Evolutionary conservation across 1,140 invertebrate genomes (phyloP), one percentile per base, ranked within the genome.

Genomic region (Scaptodrosophila lebanonensis): DNA sequence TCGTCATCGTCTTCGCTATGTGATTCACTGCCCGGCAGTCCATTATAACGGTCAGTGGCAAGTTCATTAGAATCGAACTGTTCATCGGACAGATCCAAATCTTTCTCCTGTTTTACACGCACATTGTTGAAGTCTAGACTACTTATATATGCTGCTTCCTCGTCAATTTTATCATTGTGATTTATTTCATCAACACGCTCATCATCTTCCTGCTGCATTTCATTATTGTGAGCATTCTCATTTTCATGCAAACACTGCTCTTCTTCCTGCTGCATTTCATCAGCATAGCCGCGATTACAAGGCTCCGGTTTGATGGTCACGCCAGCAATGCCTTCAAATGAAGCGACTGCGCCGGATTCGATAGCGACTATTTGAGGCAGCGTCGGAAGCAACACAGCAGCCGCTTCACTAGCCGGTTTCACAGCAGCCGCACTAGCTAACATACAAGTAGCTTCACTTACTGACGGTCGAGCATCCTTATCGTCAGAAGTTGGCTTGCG

Each of bases 271-370:
- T 75, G n/a, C 33, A 22, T 62, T 17, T 66, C 68, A 42, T 73
- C 71, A 0, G 43, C 61, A 38, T 83, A 83, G 6, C 77, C 77
- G 3, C 54, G 67, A 62, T 69, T 60, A 2, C 27, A 13, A 0
- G 83, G 83, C 29, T 86, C 84, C 3, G 67, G 65, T 40, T 86
- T 86, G 3, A 86, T 84, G n/a, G 35, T 20, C 11, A 76, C 25
- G 33, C 62, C 29, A 1, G 38, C 25, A 12, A 29, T 3, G 11
- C 57, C 45, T 30, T 53, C 60, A 6, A 68, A 65, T 0, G 59
- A n/a, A 3, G 67, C 49, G 2, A 52, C 13, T 1, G 66, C 50
- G 5, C 61, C 75, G 56, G 75, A 62, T n/a, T 66, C 50, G 11
- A 84, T 65, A 1, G 75, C 38, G 3, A 76, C 61, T 13, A 84